Conservation (phyloP, 2,797 vertebrate species). For the Triplophysa bombifrons region DNA sequence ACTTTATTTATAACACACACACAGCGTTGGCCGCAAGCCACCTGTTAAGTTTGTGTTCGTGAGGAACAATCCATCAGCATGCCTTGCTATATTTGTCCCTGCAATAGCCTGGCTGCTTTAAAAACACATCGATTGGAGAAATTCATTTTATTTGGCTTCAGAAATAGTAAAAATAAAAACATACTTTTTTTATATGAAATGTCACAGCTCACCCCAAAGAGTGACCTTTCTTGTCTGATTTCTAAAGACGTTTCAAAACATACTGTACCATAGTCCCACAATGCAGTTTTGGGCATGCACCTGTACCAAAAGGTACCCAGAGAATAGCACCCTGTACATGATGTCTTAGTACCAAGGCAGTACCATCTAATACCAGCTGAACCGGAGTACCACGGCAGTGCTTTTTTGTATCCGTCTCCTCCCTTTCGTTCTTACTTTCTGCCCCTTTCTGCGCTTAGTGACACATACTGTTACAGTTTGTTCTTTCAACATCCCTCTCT, state of each 20-base stretch:
- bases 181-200: neutral
- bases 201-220: neutral
- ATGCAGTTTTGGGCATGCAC: too few relatives aligned
- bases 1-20: conserved; percentile 86
- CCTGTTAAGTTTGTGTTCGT: conserved; percentile 70
- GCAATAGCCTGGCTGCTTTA: neutral
- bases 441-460: conserved; percentile 66
- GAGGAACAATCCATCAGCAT: conserved; percentile 73
- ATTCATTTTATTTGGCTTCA: conserved; percentile 20
- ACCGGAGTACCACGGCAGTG: neutral
- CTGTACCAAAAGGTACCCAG: neutral
- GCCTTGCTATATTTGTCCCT: conserved; percentile 43
- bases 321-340: neutral
- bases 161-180: neutral
- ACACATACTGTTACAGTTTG: conserved; percentile 51
- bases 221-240: neutral
- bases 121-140: neutral
- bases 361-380: neutral
- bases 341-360: neutral
- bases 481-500: conserved; percentile 54
- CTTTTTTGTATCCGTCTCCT: neutral
- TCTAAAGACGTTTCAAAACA: neutral
- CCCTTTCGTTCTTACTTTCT: conserved; percentile 54
- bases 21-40: conserved; percentile 70
- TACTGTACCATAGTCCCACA: too few relatives aligned